Base-by-base conservation (phyloP, 2,797 vertebrate genomes). In the Oophaga sylvatica region DNA sequence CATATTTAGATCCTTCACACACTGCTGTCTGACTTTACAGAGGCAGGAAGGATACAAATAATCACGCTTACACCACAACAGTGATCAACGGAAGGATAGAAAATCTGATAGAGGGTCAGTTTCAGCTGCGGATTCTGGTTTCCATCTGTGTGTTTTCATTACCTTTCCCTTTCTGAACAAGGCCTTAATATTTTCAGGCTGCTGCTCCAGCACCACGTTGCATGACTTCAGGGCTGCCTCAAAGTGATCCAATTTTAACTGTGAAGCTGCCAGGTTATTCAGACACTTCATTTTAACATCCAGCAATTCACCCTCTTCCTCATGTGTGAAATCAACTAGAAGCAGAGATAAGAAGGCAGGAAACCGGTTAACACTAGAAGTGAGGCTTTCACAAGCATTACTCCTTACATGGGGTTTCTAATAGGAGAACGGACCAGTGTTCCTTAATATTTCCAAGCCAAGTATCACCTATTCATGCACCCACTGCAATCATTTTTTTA, bases 161-260 rank as follows among this genome's bases (percentile, higher is more conserved):
- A 99, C 98, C 97, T 99, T 99, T 86, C 98, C 98, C 94, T 99
- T 98, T 22, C 98, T 94, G 92, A 99, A 99, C 16, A 99, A 95
- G 1, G 98, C 98, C 92, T 99, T 99, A 91, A 99, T 95, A 87
- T 99, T 99, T 76, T 96, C 96, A 0, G 98, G 98, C 92, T 99
- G 96, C 90, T 97, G 96, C 76, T 94, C 94, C 9, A 99, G 93
- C 15, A 97, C 98, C 0, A 94, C 95, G 88, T 97, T 95, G 80
- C 98, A 99, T 78, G 97, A 98, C 84, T 97, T 97, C 67, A 98
- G 93, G 0, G 97, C 98, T 0, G 97, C 97, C 0, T 98, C 97
- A 12, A 96, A 96, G 91, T 98, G 98, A 91, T 99, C 97, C 89
- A 99, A 89, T 90, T 99, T 99, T 16, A 99, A 95, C 93, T 99